Conservation (phyloP, 30 jellyfish, hydroid and myxozoan genomes). For the Phacellophora camtschatica region DNA sequence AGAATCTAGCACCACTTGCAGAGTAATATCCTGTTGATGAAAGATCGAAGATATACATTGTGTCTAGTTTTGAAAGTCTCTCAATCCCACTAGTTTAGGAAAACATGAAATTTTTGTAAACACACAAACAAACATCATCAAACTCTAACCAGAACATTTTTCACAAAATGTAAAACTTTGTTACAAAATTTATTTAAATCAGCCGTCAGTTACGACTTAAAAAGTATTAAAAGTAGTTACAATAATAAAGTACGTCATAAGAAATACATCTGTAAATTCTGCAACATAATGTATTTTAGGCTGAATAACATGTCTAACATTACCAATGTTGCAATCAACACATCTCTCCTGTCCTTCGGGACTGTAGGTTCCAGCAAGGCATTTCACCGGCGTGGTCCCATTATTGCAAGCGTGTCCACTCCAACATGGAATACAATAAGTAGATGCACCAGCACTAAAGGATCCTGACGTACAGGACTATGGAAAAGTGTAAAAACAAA, state of each 20-base stretch:
- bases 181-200: too few species aligned
- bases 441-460: conserved; percentile 72
- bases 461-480: conserved; percentile 80
- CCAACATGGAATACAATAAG: conserved; percentile 85
- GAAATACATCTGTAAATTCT: background rate
- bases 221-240: too few species aligned
- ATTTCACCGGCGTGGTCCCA: conserved; percentile 79
- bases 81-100: too few species aligned
- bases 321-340: conserved; percentile 71
- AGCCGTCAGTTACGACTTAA: too few species aligned
- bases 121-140: too few species aligned
- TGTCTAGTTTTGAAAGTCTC: too few species aligned
- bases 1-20: conserved; percentile 59
- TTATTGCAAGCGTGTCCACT: conserved; percentile 78
- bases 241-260: too few species aligned
- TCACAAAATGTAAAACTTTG: too few species aligned
- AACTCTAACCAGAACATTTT: too few species aligned
- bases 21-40: conserved; percentile 62
- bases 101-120: too few species aligned
- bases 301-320: background rate
- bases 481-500: background rate
- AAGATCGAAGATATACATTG: background rate
- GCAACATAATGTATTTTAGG: background rate
- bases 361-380: conserved; percentile 84
- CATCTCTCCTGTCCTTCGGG: conserved; percentile 81